Base-by-base conservation (phyloP, 1,140 invertebrate genomes). In the Meloidogyne chitwoodi region DNA sequence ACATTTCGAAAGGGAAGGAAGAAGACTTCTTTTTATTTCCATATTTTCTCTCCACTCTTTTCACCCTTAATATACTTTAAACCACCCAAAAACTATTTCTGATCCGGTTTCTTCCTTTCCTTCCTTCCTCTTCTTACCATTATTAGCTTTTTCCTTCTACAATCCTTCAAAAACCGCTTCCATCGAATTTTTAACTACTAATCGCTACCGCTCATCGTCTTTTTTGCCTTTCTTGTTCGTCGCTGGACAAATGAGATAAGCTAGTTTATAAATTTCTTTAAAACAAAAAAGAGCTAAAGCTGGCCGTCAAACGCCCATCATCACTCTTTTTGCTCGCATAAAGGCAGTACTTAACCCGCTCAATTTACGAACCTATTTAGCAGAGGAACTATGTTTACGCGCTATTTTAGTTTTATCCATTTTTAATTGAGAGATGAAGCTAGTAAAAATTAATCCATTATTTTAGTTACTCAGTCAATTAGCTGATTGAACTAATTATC, bases 301-400 rank as follows among this genome's bases (percentile, higher is more conserved):
- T 56, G 48, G 73, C 73, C 73, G 24, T 56, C 24, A 26, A 94
- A 94, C 93, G 93, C 94, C 88, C 93, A 94, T 89, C 93, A 94
- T 88, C 94, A 88, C 90, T 85, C 74, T 80, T 92, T 92, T 92
- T 93, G 93, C 61, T 56, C 48, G 48, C 48, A 19, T n/a, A 56
- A 56, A 56, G 48, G 48, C 48, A 56, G 48, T 56, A 56, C 48
- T 56, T 56, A 56, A 56, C 48, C 48, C 48, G 48, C 48, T 56
- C 48, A n/a, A 56, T 56, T 56, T 56, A n/a, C 48, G 48, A n/a
- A 56, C 48, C 48, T 56, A 56, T 56, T 56, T 56, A 56, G 48
- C 48, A 56, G 48, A 56, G n/a, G 48, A 56, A n/a, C 19, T 56
- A 38, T 65, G 44, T 31, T 64, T 31, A 8, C 12, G 26, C 16